phyloP scores from a whole-genome alignment of 2,797 vertebrate species.

The Scolopax rusticola region DNA sequence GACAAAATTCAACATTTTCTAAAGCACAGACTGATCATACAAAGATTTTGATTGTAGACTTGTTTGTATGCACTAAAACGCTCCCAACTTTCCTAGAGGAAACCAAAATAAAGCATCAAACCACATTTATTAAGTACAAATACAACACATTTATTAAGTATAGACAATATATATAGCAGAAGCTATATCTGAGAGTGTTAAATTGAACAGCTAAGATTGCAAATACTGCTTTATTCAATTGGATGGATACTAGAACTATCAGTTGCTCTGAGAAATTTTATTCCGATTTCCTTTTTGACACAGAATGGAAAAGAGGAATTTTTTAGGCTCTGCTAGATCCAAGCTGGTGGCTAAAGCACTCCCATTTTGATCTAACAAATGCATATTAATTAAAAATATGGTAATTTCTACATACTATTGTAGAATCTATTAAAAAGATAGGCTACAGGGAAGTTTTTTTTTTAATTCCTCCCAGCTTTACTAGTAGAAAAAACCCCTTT shows the following conservation, averaged over 20 bases:
- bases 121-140: conserved; percentile 33
- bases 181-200: not conserved
- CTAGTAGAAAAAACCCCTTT: not conserved
- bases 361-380: conserved; percentile 70
- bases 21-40: not conserved
- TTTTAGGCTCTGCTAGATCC: conserved; percentile 34
- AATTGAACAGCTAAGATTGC: conserved; percentile 29
- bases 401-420: conserved; percentile 14
- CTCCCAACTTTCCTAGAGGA: not conserved
- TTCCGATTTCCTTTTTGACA: conserved; percentile 37
- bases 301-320: conserved; percentile 18
- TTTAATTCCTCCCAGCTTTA: conserved; percentile 3
- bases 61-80: not conserved
- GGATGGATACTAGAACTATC: conserved; percentile 15
- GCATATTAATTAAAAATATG: conserved; percentile 59
- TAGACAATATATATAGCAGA: not conserved
- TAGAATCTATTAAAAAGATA: conserved; percentile 31
- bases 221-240: conserved; percentile 33
- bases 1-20: not conserved
- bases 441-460: conserved; percentile 23
- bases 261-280: conserved; percentile 58
- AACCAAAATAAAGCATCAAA: conserved; percentile 35
- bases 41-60: conserved; percentile 14
- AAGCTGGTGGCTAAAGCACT: conserved; percentile 53
- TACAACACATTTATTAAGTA: conserved; percentile 20